Base-by-base conservation (phyloP, 2,797 vertebrate genomes). In the Petrocephalus schoutedeni region DNA sequence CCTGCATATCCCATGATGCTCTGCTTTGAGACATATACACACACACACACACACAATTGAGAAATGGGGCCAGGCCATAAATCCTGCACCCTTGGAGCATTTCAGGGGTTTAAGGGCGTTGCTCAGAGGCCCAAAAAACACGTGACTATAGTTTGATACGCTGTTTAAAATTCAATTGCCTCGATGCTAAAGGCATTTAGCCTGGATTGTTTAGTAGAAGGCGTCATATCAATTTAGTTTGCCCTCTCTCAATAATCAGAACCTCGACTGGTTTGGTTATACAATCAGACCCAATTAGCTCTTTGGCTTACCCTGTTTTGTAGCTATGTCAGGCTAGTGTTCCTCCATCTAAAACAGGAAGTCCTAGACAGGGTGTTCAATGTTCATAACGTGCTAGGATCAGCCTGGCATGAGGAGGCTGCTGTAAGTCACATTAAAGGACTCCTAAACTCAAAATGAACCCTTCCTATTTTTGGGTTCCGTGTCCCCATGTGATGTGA, bases 391-490 rank as follows among this genome's bases (percentile, higher is more conserved):
- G 32, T 41, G 19, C 56, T 41, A 86, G 14, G 16, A 59, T 86
- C 54, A 21, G 54, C 32, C 54, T 32, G 16, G 85, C 53, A 86
- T 41, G 54, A 28, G 53, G 32, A 59, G 23, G 85, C 23, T n/a
- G 85, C 32, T 56, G 21, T 86, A 59, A 59, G 56, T 59, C 85
- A 36, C 56, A 58, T 59, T 86, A 86, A 86, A 56, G 32, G 85
- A 32, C 28, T 54, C 32, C 56, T 86, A 41, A 86, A 86, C 85
- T 86, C 32, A 0, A 58, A 86, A 57, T 59, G 85, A 58, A 58
- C 85, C 59, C 56, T 32, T 23, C 59, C 85, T 59, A 58, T 86
- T 86, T 86, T 86, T 86, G 21, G 56, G 84, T 10, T 16, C 16
- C 0, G 12, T 9, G 19, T n/a, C 32, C 36, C 53, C 23, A 21